phyloP scores from a whole-genome alignment of 1,140 invertebrate species.

The Lasaia peninsularis region DNA sequence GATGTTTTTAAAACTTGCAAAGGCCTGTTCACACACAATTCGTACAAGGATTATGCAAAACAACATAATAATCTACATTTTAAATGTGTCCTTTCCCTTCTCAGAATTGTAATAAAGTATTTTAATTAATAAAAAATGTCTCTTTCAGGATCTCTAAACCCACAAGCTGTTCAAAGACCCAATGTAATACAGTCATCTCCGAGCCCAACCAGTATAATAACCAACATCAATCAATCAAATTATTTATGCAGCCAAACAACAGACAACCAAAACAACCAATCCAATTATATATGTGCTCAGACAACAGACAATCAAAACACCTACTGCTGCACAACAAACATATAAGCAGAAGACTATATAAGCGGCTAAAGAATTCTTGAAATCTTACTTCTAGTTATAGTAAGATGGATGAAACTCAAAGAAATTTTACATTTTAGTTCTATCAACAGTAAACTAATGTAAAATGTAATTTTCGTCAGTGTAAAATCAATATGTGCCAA shows the following conservation, averaged over 20 bases:
- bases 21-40: too few species aligned
- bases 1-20: too few species aligned
- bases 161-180: conserved; percentile 45
- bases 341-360: neutral
- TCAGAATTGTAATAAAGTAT: neutral
- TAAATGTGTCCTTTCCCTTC: too few species aligned
- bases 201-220: conserved; percentile 67
- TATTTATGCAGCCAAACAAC: conserved; percentile 58
- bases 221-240: conserved; percentile 67
- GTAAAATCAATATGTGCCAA: too few species aligned
- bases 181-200: conserved; percentile 64
- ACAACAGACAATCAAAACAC: conserved; percentile 31
- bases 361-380: neutral
- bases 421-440: neutral
- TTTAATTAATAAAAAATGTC: neutral
- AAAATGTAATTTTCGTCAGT: too few species aligned
- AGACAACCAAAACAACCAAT: conserved; percentile 28
- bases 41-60: too few species aligned
- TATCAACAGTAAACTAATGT: too few species aligned
- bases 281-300: conserved; percentile 25
- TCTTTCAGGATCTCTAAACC: conserved; percentile 49
- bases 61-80: too few species aligned
- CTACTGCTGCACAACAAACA: neutral
- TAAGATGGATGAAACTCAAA: neutral
- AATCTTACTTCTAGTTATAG: too few species aligned